Conservation (phyloP, 2,888 invertebrate species). For the Melinaea menophilus region DNA sequence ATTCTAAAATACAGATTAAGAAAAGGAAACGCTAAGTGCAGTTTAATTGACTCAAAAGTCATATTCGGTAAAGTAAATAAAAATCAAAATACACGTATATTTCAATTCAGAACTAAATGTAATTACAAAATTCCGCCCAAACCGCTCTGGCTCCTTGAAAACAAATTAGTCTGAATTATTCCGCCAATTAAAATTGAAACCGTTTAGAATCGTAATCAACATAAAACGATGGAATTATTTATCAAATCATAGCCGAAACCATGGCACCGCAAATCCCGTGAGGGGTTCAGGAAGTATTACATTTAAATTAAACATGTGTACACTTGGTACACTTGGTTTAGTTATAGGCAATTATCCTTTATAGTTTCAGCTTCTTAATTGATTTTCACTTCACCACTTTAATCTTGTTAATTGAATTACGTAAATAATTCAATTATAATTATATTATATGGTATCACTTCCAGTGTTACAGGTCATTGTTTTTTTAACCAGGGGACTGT, state of each 20-base stretch:
- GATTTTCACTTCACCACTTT: too few species aligned
- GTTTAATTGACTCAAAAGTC: constrained; percentile 26
- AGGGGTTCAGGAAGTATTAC: constrained; percentile 6
- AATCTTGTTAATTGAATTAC: too few species aligned
- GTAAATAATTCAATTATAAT: background rate
- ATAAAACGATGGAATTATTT: constrained; percentile 31
- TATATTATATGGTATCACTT: background rate
- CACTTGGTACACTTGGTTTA: background rate
- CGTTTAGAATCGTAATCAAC: constrained; percentile 13
- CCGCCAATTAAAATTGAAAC: constrained; percentile 8
- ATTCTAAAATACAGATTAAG: constrained; percentile 32
- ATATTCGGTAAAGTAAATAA: background rate
- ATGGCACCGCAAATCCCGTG: constrained; percentile 15
- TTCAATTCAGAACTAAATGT: background rate
- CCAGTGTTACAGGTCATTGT: background rate
- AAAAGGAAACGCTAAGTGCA: constrained; percentile 20
- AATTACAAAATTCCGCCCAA: background rate
- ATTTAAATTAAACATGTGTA: constrained; percentile 7
- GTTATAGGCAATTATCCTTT: too few species aligned
- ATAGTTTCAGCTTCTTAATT: too few species aligned
- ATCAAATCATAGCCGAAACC: constrained; percentile 2
- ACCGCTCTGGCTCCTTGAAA: background rate
- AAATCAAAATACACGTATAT: too few species aligned
- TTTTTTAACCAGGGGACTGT: constrained; percentile 22
- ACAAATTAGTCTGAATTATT: constrained; percentile 5